phyloP scores from a whole-genome alignment of 1,140 invertebrate species.

The Saccostrea cuccullata region DNA sequence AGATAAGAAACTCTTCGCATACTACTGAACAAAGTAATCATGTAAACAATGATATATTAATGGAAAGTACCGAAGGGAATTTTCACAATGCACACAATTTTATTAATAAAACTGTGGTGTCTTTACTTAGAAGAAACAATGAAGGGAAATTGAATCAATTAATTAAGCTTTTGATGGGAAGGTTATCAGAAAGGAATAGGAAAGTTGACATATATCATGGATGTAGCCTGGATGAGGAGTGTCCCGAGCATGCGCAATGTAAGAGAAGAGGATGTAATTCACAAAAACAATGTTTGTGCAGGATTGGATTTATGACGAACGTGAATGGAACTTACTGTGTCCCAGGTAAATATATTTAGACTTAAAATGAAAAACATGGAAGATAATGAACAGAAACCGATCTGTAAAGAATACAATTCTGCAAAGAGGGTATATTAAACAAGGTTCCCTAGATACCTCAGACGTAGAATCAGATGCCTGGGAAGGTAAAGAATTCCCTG shows the following conservation, averaged over 20 bases:
- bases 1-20: background rate
- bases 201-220: slow-evolving; percentile 2
- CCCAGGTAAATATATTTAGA: background rate
- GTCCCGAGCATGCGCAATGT: background rate
- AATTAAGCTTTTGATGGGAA: background rate
- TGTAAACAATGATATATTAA: background rate
- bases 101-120: background rate
- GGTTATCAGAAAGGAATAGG: background rate
- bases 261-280: background rate
- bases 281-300: background rate
- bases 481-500: too few relatives aligned
- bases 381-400: too few relatives aligned
- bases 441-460: too few relatives aligned
- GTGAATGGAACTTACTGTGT: background rate
- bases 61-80: background rate
- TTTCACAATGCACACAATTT: background rate
- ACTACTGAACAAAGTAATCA: background rate
- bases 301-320: background rate
- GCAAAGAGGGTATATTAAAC: too few relatives aligned
- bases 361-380: too few relatives aligned
- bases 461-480: too few relatives aligned
- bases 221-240: background rate
- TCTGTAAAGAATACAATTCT: too few relatives aligned
- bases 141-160: background rate
- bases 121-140: background rate